Base-by-base conservation (phyloP, 2,797 vertebrate genomes). In the Ceyx erithaca region DNA sequence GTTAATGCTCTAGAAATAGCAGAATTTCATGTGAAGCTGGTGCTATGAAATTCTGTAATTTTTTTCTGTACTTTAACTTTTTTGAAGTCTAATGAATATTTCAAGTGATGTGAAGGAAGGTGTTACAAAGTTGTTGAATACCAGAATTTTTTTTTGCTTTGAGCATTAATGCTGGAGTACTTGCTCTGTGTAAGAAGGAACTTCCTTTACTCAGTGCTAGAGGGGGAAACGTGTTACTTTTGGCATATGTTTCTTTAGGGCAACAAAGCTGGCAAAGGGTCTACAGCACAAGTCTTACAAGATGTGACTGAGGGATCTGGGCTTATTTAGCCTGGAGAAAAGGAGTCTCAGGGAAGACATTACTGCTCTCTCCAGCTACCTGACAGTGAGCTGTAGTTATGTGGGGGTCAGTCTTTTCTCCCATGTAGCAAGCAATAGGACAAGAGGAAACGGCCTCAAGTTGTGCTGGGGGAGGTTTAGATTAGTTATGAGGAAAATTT, bases 1-100 rank as follows among this genome's bases (percentile, higher is more conserved):
- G 62, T 71, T 92, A 81, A 23, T 72, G 61, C 64, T 73, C 84
- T 80, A 80, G 68, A 82, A 93, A 35, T 35, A 87, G 64, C 61
- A 75, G 25, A 77, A 17, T 23, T 75, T 92, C 45, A n/a, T 22
- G 5, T 63, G 58, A 46, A 80, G 37, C 82, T 64, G 41, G 41
- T 68, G 3, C 76, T 73, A 40, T 0, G 15, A 86, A 62, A 61
- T 82, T 89, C 20, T 68, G 10, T 71, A 33, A 1, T 0, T 75
- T 86, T 91, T 91, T 69, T 2, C 67, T 15, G 7, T 45, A 15
- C 43, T 86, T 87, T 59, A 76, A 23, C 26, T 72, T 58, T 45
- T 51, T 83, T 54, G 12, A 73, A 85, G 13, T 89, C 28, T 58
- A 43, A 46, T 54, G 64, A 35, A 41, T 75, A 45, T 87, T 54